Evolutionary conservation across 2,888 invertebrate genomes (phyloP).

Genomic region (Eupeodes latifasciatus): DNA sequence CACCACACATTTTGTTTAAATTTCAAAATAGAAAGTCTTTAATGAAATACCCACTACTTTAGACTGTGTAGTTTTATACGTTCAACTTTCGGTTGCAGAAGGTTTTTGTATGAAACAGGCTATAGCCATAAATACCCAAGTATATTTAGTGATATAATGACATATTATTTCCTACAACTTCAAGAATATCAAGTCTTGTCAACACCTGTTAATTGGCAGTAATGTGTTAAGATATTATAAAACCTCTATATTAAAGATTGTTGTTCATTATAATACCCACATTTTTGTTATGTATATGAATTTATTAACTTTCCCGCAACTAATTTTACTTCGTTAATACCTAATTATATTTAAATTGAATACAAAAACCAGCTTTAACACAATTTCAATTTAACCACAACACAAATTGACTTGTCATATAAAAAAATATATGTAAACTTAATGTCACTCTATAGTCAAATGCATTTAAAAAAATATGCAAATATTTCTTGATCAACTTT

Average conservation of each 20-base stretch:
- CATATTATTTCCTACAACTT: too few relatives aligned
- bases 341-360: neutral
- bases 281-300: neutral
- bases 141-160: too few relatives aligned
- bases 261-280: neutral
- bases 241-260: neutral
- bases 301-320: neutral
- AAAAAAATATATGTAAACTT: conserved; percentile 21
- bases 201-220: too few relatives aligned
- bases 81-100: too few relatives aligned
- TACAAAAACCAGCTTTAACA: conserved; percentile 27
- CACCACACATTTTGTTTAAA: too few relatives aligned
- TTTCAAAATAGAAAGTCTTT: too few relatives aligned
- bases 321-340: neutral
- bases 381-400: conserved; percentile 21
- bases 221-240: too few relatives aligned
- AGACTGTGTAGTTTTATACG: too few relatives aligned
- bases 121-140: too few relatives aligned
- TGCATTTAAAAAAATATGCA: conserved; percentile 45
- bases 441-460: conserved; percentile 27
- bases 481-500: conserved; percentile 49
- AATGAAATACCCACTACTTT: too few relatives aligned
- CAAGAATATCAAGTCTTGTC: too few relatives aligned
- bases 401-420: conserved; percentile 73
- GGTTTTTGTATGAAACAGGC: too few relatives aligned